Conservation (phyloP, 2,797 vertebrate genomes). For the Poecile montanus region DNA sequence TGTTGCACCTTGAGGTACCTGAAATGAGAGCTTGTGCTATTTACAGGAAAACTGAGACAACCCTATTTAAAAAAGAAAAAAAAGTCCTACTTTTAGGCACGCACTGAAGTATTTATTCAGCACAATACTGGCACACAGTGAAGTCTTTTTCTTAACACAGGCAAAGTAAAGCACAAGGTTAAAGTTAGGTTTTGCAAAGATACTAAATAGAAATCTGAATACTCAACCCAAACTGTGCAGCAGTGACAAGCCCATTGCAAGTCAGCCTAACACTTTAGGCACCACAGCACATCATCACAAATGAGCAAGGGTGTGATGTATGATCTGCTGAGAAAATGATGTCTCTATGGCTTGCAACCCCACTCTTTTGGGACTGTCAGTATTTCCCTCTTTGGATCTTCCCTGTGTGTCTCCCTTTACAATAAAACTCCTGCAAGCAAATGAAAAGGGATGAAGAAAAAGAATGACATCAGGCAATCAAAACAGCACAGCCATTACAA, state of each 20-base stretch:
- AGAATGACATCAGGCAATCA: neutral
- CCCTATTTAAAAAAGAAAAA: fast-evolving
- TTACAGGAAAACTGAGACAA: neutral
- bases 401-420: neutral
- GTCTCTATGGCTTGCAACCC: neutral
- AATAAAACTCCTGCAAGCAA: neutral
- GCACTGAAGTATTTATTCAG: neutral
- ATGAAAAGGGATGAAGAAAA: neutral
- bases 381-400: neutral
- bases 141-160: neutral
- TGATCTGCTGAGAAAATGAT: neutral
- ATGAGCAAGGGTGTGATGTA: neutral
- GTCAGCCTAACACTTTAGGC: neutral
- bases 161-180: neutral
- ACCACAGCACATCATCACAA: neutral
- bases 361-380: neutral
- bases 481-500: neutral
- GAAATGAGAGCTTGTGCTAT: neutral
- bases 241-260: neutral
- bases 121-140: neutral
- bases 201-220: neutral
- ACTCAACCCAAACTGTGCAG: neutral
- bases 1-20: neutral
- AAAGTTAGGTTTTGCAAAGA: neutral
- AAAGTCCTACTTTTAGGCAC: neutral